These are phyloP conservation scores for Anas bahamensis DNA, from an alignment of 2,797 vertebrate genomes.

Conservation along the genomic window DNA sequence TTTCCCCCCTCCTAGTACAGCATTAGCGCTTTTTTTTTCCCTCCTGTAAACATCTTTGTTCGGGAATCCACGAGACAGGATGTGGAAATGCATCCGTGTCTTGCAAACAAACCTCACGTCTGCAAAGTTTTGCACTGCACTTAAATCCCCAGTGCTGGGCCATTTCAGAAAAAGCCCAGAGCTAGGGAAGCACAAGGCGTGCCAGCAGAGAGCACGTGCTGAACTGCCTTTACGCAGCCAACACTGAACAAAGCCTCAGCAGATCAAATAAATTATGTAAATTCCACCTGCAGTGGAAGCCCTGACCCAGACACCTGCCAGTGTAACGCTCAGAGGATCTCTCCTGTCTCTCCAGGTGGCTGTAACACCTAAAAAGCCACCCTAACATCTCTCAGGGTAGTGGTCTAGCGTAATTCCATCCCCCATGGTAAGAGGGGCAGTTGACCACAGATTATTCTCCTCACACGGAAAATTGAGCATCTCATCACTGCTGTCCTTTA, in stretches of 20 bases:
- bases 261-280: neutral
- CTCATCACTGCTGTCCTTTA: neutral
- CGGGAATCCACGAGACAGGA: slow-evolving; percentile 64
- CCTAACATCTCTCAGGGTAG: neutral
- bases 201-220: neutral
- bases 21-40: slow-evolving; percentile 30
- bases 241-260: neutral
- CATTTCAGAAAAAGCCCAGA: neutral
- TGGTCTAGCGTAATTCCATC: neutral
- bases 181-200: neutral
- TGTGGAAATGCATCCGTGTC: slow-evolving; percentile 45
- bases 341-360: neutral
- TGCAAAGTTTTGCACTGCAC: slow-evolving; percentile 27
- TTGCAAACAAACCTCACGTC: slow-evolving; percentile 4
- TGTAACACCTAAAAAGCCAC: neutral
- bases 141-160: neutral
- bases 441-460: neutral
- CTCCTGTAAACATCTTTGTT: slow-evolving; percentile 70
- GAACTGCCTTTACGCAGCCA: neutral
- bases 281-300: neutral
- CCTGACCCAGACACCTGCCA: neutral
- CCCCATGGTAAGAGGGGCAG: neutral
- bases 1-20: slow-evolving; percentile 43
- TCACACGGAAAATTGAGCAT: neutral
- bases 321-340: neutral